These are phyloP conservation scores for Halocynthia aurantium DNA, from an alignment of 23 tunicate genomes.

Conservation along the genomic window DNA sequence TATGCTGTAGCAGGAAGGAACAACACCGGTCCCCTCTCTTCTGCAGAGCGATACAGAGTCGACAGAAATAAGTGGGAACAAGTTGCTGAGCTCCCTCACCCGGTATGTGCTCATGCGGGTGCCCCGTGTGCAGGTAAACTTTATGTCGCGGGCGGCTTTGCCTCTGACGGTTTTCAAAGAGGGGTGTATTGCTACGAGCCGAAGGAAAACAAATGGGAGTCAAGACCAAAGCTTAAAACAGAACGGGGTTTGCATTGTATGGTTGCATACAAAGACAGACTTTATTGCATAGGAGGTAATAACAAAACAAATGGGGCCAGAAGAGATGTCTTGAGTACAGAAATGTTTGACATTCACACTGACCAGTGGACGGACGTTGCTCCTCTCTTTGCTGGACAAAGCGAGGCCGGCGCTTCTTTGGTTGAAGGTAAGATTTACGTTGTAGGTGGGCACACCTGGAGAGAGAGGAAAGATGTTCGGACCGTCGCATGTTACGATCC, in stretches of 20 bases:
- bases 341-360: constrained; percentile 74
- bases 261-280: constrained; percentile 83
- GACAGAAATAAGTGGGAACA: constrained; percentile 95
- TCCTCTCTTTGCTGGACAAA: constrained; percentile 98
- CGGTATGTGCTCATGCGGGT: constrained; percentile 99
- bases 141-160: constrained; percentile 99
- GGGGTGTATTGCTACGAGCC: constrained; percentile 96
- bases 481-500: constrained; percentile 99
- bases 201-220: constrained; percentile 87
- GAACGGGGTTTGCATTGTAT: constrained; percentile 98
- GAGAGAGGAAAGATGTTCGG: constrained; percentile 98
- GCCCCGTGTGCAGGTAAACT: constrained; percentile 76
- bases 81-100: constrained; percentile 89
- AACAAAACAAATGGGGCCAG: constrained; percentile 91
- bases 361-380: constrained; percentile 99
- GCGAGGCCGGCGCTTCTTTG: constrained; percentile 98
- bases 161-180: constrained; percentile 95
- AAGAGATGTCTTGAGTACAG: constrained; percentile 88
- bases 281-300: constrained; percentile 97
- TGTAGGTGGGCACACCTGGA: constrained; percentile 99
- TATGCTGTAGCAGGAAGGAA: constrained; percentile 98
- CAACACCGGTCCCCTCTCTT: constrained; percentile 92
- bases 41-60: constrained; percentile 85
- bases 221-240: constrained; percentile 84
- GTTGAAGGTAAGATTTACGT: constrained; percentile 91